Evolutionary conservation across 23 tunicate species (phyloP).

Genomic region (Oikopleura vanhoeffeni): DNA sequence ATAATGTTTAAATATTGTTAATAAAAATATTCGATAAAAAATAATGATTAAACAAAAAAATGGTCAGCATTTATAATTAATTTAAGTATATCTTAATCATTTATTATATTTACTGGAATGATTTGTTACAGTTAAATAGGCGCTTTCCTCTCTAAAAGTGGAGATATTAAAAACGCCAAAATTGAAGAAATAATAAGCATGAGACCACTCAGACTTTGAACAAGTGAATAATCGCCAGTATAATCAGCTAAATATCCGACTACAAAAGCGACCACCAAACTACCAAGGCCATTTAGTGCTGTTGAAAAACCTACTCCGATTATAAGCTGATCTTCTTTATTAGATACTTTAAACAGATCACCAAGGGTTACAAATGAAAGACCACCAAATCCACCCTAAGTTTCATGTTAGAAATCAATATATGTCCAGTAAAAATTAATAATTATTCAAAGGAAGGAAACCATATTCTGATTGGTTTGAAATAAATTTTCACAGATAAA

Average conservation of each 20-base stretch:
- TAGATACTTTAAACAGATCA: background rate
- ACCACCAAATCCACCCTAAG: background rate
- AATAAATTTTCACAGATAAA: too few species aligned
- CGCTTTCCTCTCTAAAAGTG: background rate
- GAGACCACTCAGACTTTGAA: background rate
- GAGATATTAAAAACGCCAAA: background rate
- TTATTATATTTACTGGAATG: too few species aligned
- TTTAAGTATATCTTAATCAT: too few species aligned
- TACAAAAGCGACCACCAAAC: background rate
- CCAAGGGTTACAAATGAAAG: background rate
- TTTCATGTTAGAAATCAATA: background rate
- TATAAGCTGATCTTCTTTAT: background rate
- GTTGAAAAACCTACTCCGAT: background rate
- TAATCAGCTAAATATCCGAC: background rate
- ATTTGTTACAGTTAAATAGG: background rate
- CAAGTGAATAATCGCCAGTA: background rate
- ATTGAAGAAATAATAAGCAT: background rate
- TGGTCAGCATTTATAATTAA: too few species aligned
- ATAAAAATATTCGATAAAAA: too few species aligned
- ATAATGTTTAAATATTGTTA: too few species aligned
- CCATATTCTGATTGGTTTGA: too few species aligned
- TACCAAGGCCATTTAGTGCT: background rate
- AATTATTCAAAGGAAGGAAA: too few species aligned
- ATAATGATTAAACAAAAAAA: too few species aligned
- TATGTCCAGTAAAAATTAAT: too few species aligned